phyloP scores from a whole-genome alignment of 2,888 invertebrate genomes.

The Caenorhabditis afra region DNA sequence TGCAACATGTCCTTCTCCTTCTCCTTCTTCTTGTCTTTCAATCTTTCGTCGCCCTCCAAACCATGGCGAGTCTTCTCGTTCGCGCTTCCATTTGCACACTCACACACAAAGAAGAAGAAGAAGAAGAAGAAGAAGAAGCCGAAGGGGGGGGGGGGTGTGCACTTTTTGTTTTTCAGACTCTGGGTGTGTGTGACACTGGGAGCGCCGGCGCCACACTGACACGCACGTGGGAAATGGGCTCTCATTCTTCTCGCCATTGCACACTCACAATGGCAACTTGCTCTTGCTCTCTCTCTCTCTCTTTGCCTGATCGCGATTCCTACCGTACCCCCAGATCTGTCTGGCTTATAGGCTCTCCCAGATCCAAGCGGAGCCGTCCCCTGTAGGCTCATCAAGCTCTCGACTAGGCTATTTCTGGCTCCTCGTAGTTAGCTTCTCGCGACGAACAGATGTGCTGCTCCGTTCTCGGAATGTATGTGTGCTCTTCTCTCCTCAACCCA shows the following conservation, averaged over 20 bases:
- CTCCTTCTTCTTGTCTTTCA: not conserved
- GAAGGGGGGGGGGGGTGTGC: slow-evolving; percentile 12
- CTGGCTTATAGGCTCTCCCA: too few species aligned
- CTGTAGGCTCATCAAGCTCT: too few species aligned
- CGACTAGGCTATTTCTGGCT: not conserved
- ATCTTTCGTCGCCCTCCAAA: not conserved
- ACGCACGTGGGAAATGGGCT: too few species aligned
- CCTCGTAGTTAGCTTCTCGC: not conserved
- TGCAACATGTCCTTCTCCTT: slow-evolving; percentile 33
- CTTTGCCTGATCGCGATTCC: too few species aligned
- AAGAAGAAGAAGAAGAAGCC: not conserved
- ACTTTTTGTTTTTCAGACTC: slow-evolving; percentile 41
- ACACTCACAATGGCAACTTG: too few species aligned
- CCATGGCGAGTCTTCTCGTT: not conserved
- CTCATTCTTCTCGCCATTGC: too few species aligned
- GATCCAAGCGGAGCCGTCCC: too few species aligned
- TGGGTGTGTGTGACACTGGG: not conserved
- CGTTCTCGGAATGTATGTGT: slow-evolving; percentile 32
- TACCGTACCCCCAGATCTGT: too few species aligned
- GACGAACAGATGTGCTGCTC: slow-evolving; percentile 34
- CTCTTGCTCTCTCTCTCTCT: too few species aligned
- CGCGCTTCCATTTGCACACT: not conserved
- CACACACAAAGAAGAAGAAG: slow-evolving; percentile 10
- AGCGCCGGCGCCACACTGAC: not conserved
- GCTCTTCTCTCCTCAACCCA: slow-evolving; percentile 34